phyloP scores from a whole-genome alignment of 2,113 vertebrate species.

The Hippocampus barbouri region DNA sequence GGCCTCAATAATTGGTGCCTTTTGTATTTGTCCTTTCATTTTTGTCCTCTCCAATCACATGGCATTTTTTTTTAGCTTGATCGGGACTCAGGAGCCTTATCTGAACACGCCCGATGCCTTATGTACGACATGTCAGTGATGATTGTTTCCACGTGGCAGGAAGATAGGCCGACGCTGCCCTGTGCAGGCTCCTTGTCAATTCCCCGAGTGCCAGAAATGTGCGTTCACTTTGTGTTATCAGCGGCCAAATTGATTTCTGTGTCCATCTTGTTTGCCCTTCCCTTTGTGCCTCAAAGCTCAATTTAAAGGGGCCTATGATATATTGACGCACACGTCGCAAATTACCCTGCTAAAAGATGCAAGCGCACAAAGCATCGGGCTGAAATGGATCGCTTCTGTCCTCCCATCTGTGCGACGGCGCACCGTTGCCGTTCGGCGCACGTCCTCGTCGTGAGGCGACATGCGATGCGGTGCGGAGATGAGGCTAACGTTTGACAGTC shows the following conservation, averaged over 20 bases:
- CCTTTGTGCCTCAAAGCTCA: conserved; percentile 65
- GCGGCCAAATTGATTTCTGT: conserved; percentile 67
- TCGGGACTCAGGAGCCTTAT: conserved; percentile 56
- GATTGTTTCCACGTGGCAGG: conserved; percentile 63
- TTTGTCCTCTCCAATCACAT: background rate
- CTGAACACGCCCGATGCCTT: conserved; percentile 19
- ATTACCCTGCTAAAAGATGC: conserved; percentile 64
- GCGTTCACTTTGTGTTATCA: conserved; percentile 52
- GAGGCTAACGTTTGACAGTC: conserved; percentile 50
- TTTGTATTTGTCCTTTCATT: background rate
- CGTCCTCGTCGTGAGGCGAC: conserved; percentile 44
- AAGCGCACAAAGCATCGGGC: conserved; percentile 47
- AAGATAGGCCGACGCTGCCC: conserved; percentile 57
- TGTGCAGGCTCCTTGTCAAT: conserved; percentile 50
- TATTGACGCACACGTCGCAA: conserved; percentile 53
- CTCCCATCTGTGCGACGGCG: conserved; percentile 38
- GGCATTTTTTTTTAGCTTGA: conserved; percentile 15
- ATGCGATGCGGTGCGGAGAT: conserved; percentile 42
- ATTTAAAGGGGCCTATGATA: conserved; percentile 61
- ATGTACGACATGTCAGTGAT: conserved; percentile 50
- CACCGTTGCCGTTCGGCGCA: conserved; percentile 59
- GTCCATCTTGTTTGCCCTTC: conserved; percentile 68
- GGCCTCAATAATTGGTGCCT: background rate
- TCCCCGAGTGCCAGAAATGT: conserved; percentile 37
- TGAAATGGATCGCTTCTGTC: conserved; percentile 45